Conservation (phyloP, 1,140 invertebrate species). For the Drosophila lacertosa region DNA sequence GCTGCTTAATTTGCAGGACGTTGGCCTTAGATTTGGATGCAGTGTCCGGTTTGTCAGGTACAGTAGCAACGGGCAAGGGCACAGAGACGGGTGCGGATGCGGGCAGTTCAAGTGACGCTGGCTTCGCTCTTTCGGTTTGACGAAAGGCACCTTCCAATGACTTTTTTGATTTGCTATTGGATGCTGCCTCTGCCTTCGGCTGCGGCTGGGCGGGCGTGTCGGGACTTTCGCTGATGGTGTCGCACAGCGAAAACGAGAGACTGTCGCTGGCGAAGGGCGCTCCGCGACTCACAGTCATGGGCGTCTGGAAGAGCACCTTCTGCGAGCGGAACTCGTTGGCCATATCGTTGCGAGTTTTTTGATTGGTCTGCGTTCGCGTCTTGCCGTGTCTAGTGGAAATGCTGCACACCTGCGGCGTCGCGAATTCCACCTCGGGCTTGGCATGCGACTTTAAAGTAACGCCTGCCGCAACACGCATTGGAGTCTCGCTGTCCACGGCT, state of each 20-base stretch:
- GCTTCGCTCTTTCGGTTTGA: conserved; percentile 28
- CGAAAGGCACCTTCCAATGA: conserved; percentile 64
- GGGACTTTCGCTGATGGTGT: conserved; percentile 72
- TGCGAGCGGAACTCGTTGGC: conserved; percentile 78
- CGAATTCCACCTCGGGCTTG: conserved; percentile 61
- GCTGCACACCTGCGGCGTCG: conserved; percentile 71
- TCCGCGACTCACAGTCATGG: conserved; percentile 71
- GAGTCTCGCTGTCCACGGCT: conserved; percentile 50
- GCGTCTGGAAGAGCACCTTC: conserved; percentile 81
- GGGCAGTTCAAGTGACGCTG: neutral
- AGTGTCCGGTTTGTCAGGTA: conserved; percentile 10
- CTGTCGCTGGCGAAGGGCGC: conserved; percentile 65
- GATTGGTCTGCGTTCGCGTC: conserved; percentile 35
- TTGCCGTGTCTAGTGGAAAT: conserved; percentile 17
- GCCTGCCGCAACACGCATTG: conserved; percentile 37
- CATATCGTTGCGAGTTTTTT: conserved; percentile 44
- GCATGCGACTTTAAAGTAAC: conserved; percentile 17
- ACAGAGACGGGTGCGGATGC: neutral
- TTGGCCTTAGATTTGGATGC: conserved; percentile 27
- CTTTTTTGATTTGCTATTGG: conserved; percentile 57
- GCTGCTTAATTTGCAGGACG: conserved; percentile 66
- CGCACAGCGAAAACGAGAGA: conserved; percentile 72
- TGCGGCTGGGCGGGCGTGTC: conserved; percentile 46
- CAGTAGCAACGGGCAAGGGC: neutral
- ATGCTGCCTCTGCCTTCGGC: conserved; percentile 1